Conservation (phyloP, 2,888 invertebrate species). For the Baccha elongata region DNA sequence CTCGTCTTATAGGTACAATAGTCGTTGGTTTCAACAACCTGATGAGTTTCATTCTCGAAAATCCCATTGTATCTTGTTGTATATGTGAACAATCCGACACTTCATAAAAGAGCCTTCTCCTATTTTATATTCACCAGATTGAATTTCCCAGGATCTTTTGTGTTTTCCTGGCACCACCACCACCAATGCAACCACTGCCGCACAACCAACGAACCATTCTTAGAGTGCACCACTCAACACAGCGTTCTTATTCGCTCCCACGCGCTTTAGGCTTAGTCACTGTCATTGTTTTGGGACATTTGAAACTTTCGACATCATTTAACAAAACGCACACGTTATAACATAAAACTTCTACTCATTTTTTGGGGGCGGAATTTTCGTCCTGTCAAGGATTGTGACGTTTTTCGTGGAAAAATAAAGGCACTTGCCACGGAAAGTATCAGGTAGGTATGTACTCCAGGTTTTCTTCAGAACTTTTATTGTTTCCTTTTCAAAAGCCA, state of each 20-base stretch:
- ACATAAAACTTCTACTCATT: conserved; percentile 11
- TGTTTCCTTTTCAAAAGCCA: conserved; percentile 37
- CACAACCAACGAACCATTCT: conserved; percentile 21
- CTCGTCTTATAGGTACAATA: neutral
- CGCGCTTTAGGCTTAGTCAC: conserved; percentile 25
- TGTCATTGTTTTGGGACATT: conserved; percentile 60
- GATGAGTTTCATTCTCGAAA: conserved; percentile 61
- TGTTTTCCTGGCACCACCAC: neutral
- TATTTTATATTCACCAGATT: conserved; percentile 22
- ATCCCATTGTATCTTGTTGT: conserved; percentile 45
- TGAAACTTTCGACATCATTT: conserved; percentile 62
- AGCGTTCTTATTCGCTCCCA: conserved; percentile 19
- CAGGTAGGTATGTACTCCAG: conserved; percentile 33
- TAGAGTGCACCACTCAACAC: conserved; percentile 44
- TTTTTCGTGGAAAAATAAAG: neutral
- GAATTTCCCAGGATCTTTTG: conserved; percentile 28
- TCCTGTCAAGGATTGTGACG: conserved; percentile 7
- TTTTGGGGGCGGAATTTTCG: neutral
- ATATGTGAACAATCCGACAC: conserved; percentile 43
- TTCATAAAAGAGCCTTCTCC: conserved; percentile 31
- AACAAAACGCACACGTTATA: conserved; percentile 40
- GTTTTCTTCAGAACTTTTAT: conserved; percentile 21
- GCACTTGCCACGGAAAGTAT: conserved; percentile 35
- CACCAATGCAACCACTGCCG: neutral
- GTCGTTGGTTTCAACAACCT: conserved; percentile 60